Percentiles rank a stretch among this genome's conserved stretches.
Conservation (phyloP, 2,113 vertebrate species). For the Rhinoderma darwinii region DNA sequence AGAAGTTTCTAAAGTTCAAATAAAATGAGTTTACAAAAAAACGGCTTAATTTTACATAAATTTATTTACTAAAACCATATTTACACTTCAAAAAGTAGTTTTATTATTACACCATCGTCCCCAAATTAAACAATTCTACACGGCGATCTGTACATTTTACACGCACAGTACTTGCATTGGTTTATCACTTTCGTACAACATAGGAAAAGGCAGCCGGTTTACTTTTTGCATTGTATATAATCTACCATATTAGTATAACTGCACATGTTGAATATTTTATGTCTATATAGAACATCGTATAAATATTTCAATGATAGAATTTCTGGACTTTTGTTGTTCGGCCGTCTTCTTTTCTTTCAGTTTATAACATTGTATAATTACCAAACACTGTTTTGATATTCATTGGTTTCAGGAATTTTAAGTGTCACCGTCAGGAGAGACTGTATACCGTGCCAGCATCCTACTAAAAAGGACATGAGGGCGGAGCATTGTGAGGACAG, state of each 20-base stretch:
- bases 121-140: conserved; percentile 66
- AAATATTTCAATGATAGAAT: not conserved
- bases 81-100: conserved; percentile 75
- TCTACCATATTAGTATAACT: not conserved
- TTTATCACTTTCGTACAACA: not conserved
- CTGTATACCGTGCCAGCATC: not conserved
- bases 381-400: too few species aligned
- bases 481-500: not conserved
- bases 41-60: conserved; percentile 65
- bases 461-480: too few species aligned
- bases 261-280: not conserved
- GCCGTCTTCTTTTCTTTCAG: too few species aligned
- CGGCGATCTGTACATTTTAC: conserved; percentile 63
- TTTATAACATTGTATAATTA: too few species aligned
- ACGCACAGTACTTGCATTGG: conserved; percentile 31
- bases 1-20: not conserved
- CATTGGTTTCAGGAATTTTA: too few species aligned
- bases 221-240: not conserved
- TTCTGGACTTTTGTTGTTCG: too few species aligned
- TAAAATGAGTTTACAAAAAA: not conserved
- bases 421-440: not conserved
- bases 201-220: not conserved
- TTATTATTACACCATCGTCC: conserved; percentile 64
- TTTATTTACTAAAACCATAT: conserved; percentile 83
- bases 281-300: not conserved